A percentile compares a stretch with the other conserved stretches of the same genome.
Conservation (phyloP, 2,888 invertebrate genomes). For the Sphecodes monilicornis region DNA sequence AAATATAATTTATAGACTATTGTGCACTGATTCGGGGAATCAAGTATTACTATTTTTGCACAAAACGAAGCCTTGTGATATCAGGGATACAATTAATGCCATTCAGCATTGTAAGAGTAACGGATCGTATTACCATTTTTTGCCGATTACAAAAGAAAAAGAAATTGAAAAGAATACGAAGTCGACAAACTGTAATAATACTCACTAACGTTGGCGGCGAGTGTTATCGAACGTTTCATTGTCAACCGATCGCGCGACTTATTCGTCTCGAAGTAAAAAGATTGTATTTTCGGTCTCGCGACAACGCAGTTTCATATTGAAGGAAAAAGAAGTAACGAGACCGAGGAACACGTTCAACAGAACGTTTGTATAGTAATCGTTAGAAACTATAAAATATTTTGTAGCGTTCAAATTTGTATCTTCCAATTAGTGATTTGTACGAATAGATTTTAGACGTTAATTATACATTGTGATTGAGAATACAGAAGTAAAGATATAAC, state of each 20-base stretch:
- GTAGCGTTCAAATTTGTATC: constrained; percentile 58
- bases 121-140: constrained; percentile 52
- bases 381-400: constrained; percentile 64
- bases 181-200: constrained; percentile 46
- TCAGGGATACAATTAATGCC: constrained; percentile 66
- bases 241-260: constrained; percentile 9
- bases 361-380: constrained; percentile 40
- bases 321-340: constrained; percentile 5
- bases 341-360: constrained; percentile 27
- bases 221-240: constrained; percentile 33
- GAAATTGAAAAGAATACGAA: constrained; percentile 10
- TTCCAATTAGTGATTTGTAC: constrained; percentile 57
- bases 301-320: constrained; percentile 14
- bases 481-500: constrained; percentile 41
- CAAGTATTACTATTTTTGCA: constrained; percentile 73
- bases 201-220: constrained; percentile 43
- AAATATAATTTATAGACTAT: constrained; percentile 56
- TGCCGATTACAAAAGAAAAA: constrained; percentile 10
- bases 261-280: constrained; percentile 3
- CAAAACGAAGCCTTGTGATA: constrained; percentile 71
- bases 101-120: constrained; percentile 49
- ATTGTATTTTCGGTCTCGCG: constrained; percentile 33
- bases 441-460: constrained; percentile 43
- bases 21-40: constrained; percentile 63
- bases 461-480: constrained; percentile 47